phyloP scores from a whole-genome alignment of 1,140 invertebrate genomes.

The Sitodiplosis mosellana region DNA sequence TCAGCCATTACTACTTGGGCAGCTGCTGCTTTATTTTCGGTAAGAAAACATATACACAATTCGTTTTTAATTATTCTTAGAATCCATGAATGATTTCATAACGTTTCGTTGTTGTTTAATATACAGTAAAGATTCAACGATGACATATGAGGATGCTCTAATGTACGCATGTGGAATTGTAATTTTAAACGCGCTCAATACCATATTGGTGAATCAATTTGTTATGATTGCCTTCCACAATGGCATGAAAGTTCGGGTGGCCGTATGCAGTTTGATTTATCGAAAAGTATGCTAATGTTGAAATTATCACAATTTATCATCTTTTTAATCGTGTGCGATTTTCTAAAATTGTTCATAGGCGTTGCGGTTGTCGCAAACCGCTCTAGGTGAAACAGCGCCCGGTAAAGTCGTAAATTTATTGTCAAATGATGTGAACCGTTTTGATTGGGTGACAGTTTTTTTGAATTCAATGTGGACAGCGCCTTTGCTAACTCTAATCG shows the following conservation, averaged over 20 bases:
- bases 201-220: slow-evolving; percentile 37
- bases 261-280: slow-evolving; percentile 45
- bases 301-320: slow-evolving; percentile 38
- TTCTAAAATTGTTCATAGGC: not conserved
- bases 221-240: slow-evolving; percentile 38
- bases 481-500: slow-evolving; percentile 32
- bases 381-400: slow-evolving; percentile 54
- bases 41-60: slow-evolving; percentile 1
- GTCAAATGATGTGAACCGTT: slow-evolving; percentile 37
- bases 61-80: too few species aligned
- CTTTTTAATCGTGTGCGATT: slow-evolving; percentile 28
- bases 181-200: slow-evolving; percentile 28
- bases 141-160: slow-evolving; percentile 27
- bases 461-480: slow-evolving; percentile 29
- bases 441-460: slow-evolving; percentile 22
- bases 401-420: slow-evolving; percentile 50
- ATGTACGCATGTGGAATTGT: slow-evolving; percentile 38
- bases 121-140: slow-evolving; percentile 7
- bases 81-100: too few species aligned
- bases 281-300: slow-evolving; percentile 31
- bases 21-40: slow-evolving; percentile 2
- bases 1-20: not conserved
- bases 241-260: slow-evolving; percentile 37
- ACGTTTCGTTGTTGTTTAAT: too few species aligned
- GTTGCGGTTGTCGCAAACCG: slow-evolving; percentile 33